Evolutionary conservation across 30 jellyfish, hydroid and myxozoan genomes (phyloP), one percentile per base, ranked within the genome.

Genomic region (Rhopilema esculentum): DNA sequence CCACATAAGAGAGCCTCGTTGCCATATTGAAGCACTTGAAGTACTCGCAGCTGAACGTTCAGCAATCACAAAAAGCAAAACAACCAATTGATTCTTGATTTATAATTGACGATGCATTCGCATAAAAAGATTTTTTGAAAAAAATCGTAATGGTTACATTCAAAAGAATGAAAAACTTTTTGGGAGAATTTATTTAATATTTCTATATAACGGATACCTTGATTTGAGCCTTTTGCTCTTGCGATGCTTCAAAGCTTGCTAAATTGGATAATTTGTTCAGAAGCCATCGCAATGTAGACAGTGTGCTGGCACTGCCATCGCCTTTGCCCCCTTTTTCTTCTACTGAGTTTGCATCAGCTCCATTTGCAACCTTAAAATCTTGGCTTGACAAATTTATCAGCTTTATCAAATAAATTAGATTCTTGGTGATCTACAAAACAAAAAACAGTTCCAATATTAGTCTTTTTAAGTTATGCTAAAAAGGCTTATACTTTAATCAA

Each of bases 231-330:
- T 89, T 89, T 40, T 93, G 97, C 49, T 83, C 77, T 19, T 84
- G 84, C 12, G 97, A 84, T 4, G 96, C 94, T 83, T 93, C 98
- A 63, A 66, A 91, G 52, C 93, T 84, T 27, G 98, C 98, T 49
- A 93, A 67, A 23, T 76, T 84, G 26, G 86, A 78, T 90, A 93
- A 79, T 71, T 72, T 93, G 28, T 21, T 75, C 20, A 89, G 90
- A 75, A 89, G 79, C 86, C 96, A 83, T 53, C 80, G 85, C 69
- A 93, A n/a, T 8, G 97, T 81, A 21, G 88, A 72, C 23, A 33
- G 50, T 30, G 70, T 78, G 7, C 32, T 78, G 29, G 53, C 72
- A 9, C 71, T 72, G 0, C 83, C 91, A 7, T 33, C 93, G 52
- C 20, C 48, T 21, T 20, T 67, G 0, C 20, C 82, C 27, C 57